phyloP scores from a whole-genome alignment of 2,888 invertebrate species.

The Noctua comes region DNA sequence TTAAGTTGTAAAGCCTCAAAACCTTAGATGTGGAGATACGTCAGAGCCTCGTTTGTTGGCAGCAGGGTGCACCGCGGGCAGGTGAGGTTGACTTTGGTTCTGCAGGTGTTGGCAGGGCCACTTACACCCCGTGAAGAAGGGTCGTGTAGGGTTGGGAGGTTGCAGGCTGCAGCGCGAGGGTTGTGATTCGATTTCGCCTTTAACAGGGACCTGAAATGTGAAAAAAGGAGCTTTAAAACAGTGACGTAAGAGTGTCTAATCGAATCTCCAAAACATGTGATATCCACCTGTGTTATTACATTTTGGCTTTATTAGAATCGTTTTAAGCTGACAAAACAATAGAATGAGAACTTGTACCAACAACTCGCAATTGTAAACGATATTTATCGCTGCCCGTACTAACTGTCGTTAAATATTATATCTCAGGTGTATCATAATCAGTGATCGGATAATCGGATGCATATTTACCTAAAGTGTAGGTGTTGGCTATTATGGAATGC shows the following conservation, averaged over 20 bases:
- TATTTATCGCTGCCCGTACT: no score
- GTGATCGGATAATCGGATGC: no score
- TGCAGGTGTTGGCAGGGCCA: neutral
- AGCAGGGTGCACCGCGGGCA: conserved; percentile 25
- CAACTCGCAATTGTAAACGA: no score
- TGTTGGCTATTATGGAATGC: no score
- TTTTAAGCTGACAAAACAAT: no score
- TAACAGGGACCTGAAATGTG: neutral
- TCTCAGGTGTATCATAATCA: no score
- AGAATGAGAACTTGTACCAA: no score
- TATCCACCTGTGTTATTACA: no score
- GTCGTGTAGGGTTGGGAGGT: neutral
- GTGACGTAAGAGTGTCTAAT: neutral
- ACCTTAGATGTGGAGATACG: conserved; percentile 1
- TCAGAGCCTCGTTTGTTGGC: neutral
- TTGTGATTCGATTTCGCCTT: neutral
- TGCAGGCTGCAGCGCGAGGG: neutral
- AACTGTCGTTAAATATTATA: no score
- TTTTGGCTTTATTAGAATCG: no score
- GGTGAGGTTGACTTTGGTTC: conserved; percentile 25
- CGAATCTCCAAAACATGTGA: neutral
- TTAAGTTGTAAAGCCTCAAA: neutral
- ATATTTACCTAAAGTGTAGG: no score
- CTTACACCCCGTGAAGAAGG: neutral
- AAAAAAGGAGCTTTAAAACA: neutral